Percentiles rank a stretch among this genome's conserved stretches.
These are phyloP conservation scores for Hemicordylus capensis DNA, from an alignment of 2,113 vertebrate genomes.

Conservation along the genomic window DNA sequence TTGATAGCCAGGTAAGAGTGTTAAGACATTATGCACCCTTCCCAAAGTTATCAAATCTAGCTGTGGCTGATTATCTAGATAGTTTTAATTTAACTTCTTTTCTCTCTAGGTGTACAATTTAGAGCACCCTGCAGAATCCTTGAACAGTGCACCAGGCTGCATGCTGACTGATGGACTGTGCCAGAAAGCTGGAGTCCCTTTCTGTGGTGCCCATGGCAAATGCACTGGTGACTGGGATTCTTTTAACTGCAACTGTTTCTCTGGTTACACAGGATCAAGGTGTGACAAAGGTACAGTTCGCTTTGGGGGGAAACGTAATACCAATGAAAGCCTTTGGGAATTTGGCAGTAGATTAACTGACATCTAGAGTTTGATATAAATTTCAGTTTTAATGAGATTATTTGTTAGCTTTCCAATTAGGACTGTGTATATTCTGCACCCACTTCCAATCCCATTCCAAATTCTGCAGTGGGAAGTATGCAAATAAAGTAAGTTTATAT, in stretches of 20 bases:
- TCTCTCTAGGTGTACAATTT: constrained; percentile 84
- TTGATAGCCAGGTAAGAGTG: constrained; percentile 84
- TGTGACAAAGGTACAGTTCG: constrained; percentile 81
- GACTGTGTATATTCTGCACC: too few species aligned
- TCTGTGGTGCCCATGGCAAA: constrained; percentile 83
- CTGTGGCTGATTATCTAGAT: not conserved
- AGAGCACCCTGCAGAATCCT: constrained; percentile 81
- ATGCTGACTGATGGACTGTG: constrained; percentile 81
- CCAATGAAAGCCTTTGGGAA: not conserved
- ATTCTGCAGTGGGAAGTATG: not conserved
- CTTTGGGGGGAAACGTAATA: not conserved
- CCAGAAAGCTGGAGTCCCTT: constrained; percentile 69
- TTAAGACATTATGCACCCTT: not conserved
- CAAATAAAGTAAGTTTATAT: not conserved
- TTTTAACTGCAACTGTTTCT: constrained; percentile 85
- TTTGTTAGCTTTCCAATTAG: not conserved
- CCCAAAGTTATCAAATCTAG: not conserved
- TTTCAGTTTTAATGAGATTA: accelerated
- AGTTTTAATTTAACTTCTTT: not conserved
- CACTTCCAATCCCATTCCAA: not conserved
- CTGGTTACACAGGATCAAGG: constrained; percentile 81
- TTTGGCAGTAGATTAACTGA: not conserved
- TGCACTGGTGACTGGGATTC: constrained; percentile 85
- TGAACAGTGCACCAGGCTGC: constrained; percentile 83
- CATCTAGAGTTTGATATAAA: constrained; percentile 2